These are phyloP conservation scores for Protobothrops flavoviridis DNA, from an alignment of 2,113 vertebrate species.

Conservation along the genomic window DNA sequence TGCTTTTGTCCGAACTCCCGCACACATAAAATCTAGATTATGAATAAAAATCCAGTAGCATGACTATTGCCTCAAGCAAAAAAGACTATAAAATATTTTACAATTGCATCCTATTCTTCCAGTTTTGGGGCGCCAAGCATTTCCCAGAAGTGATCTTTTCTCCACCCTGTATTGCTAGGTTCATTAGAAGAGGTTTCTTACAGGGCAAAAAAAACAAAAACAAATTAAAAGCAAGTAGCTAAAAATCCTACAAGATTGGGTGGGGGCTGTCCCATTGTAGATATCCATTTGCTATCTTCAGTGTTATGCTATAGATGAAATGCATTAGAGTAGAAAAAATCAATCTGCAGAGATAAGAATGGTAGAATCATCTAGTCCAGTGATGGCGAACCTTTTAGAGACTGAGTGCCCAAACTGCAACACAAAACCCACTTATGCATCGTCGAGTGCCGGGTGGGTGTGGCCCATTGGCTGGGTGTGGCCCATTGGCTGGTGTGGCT, in stretches of 20 bases:
- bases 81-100: conserved; percentile 40
- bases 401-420: no score
- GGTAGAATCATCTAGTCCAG: conserved; percentile 9
- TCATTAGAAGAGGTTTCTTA: conserved; percentile 29
- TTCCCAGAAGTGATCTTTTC: conserved; percentile 10
- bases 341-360: conserved; percentile 39
- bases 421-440: no score
- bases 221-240: conserved; percentile 3
- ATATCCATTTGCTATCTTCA: conserved; percentile 40
- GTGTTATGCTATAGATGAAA: conserved; percentile 16
- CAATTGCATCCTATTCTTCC: conserved; percentile 44
- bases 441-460: no score
- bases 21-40: not conserved
- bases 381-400: no score
- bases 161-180: conserved; percentile 10
- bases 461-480: no score
- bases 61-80: conserved; percentile 3
- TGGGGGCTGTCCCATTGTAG: conserved; percentile 24
- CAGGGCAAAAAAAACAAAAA: not conserved
- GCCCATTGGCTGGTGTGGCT: no score
- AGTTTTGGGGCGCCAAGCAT: conserved; percentile 1
- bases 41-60: not conserved
- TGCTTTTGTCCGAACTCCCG: not conserved
- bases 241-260: conserved; percentile 17
- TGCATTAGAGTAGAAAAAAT: conserved; percentile 42